Evolutionary conservation across 2,797 vertebrate species (phyloP), one percentile per base, ranked within the genome.

Genomic region (Smutsia gigantea): DNA sequence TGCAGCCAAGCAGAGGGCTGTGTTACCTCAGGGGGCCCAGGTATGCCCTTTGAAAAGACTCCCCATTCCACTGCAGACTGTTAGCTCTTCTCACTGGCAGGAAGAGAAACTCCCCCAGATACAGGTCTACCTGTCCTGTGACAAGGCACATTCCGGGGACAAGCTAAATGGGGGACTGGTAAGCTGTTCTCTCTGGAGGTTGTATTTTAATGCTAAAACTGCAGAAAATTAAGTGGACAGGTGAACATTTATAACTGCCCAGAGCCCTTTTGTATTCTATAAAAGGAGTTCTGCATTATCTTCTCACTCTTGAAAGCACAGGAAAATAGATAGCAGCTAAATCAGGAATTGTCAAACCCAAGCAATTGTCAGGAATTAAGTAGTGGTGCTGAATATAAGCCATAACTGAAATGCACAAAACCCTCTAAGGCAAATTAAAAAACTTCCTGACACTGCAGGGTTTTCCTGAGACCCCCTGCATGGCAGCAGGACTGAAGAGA

Each of bases 261-360:
- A 94, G 95, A 93, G 89, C 55, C 63, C 96, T 97, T 98, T 98
- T 98, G 96, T 97, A 98, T 96, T 97, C 96, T 95, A 85, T 95
- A 90, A 97, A 97, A 98, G 88, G 49, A 96, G 18, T n/a, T 61
- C 81, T 85, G 66, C 79, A 97, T 97, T 97, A 98, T 97, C 96
- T 96, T 85, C 74, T 87, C 27, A 63, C 69, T 97, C 87, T 97
- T 97, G 96, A 98, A 97, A 97, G 51, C 72, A 88, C 90, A 96
- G 95, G 72, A 79, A 97, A 98, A 97, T 68, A 98, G 97, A 97
- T 97, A 98, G 97, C 90, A 98, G 96, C 93, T 98, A 98, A 98
- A 98, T 98, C 97, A 96, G 93, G 86, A 97, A 98, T 37, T 97
- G 97, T 98, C 97, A 97, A 95, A 94, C 29, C 90, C 79, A 97